A percentile compares a stretch with the other conserved stretches of the same genome.
Evolutionary conservation across 2,888 invertebrate species (phyloP).

Genomic region (Omphaloscelis lunosa): DNA sequence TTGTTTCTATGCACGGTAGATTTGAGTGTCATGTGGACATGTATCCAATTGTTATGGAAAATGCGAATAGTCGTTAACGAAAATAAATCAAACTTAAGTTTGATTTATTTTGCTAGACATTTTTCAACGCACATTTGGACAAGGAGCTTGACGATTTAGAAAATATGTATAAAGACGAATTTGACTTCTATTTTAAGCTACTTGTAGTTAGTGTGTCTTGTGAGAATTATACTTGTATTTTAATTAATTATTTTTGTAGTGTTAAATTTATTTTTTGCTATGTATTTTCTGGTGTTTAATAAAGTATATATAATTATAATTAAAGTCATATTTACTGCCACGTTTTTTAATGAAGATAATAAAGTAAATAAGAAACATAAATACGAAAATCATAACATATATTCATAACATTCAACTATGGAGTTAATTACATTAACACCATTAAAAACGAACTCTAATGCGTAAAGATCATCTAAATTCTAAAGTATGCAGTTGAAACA

Average conservation of each 20-base stretch:
- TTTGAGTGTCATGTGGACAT: neutral
- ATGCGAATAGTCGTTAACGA: neutral
- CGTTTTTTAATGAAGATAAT: neutral
- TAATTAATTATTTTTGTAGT: too few species aligned
- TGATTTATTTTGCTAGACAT: neutral
- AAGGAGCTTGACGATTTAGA: neutral
- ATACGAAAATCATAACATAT: neutral
- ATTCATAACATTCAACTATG: neutral
- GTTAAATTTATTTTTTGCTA: too few species aligned
- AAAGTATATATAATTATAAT: too few species aligned
- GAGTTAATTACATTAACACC: neutral
- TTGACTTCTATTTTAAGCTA: too few species aligned
- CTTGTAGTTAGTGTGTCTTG: too few species aligned
- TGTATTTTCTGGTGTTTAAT: too few species aligned
- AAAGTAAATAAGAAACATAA: neutral
- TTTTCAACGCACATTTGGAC: neutral
- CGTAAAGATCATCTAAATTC: conserved; percentile 13
- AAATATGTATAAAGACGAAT: too few species aligned
- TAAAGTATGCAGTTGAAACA: conserved; percentile 28
- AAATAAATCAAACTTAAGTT: too few species aligned
- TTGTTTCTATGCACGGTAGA: conserved; percentile 36
- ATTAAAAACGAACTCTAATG: neutral
- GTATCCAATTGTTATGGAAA: neutral
- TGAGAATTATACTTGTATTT: too few species aligned
- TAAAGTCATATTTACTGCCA: neutral